Base-by-base conservation (phyloP, 2,797 vertebrate species). In the Onychomys torridus region DNA sequence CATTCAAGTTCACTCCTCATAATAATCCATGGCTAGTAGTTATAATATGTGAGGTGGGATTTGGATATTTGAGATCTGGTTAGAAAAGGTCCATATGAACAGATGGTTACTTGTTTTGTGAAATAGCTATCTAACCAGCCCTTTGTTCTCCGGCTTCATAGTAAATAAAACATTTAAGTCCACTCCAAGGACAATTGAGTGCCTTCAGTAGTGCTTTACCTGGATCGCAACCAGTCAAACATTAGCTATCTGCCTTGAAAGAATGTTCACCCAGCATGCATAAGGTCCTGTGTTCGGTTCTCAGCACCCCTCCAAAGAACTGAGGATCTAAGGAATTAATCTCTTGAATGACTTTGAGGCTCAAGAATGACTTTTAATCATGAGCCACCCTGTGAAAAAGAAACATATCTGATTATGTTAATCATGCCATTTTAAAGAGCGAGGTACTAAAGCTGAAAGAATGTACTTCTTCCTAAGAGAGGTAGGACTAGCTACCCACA, bases 61-160 rank as follows among this genome's bases (percentile, higher is more conserved):
- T 5, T 59, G 34, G 11, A 0, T 85, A 14, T 61, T 81, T 76
- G 65, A 95, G 79, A 67, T 84, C 13, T 84, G 37, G 85, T 90
- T 67, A 90, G 86, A 82, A 89, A 93, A 67, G 67, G 13, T n/a
- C 13, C 57, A 34, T 43, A 19, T 75, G 9, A 94, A 65, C 4
- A 92, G 32, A 69, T 88, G 6, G 92, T 46, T 79, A 84, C 69
- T 96, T 82, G 75, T 37, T 96, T 96, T 90, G 5, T 0, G 59
- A 27, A 93, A 84, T 90, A 76, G 23, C 61, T 61, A 6, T 84
- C 75, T 89, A 43, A 94, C 19, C 2, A 4, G 27, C 69, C 34
- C 29, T 91, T 96, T 93, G 13, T 32, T 78, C 1, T 93, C 43
- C 85, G 10, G 11, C 65, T 92, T 97, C 12, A 85, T 13, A 23